phyloP scores from a whole-genome alignment of 1,140 invertebrate genomes.

The Diachasmimorpha longicaudata region DNA sequence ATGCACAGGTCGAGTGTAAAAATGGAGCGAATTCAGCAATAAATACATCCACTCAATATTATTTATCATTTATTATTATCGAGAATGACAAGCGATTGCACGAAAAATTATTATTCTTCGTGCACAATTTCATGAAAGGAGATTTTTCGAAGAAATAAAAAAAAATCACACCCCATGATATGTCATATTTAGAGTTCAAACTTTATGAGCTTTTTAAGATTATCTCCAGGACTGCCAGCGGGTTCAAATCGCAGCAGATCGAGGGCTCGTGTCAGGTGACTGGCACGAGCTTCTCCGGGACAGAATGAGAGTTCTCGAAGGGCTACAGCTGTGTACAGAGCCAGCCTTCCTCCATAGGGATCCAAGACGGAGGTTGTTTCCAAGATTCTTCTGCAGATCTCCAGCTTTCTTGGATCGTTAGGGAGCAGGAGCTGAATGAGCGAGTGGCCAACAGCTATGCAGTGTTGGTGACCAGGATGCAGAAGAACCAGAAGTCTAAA shows the following conservation, averaged over 20 bases:
- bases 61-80: no score
- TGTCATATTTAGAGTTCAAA: slow-evolving; percentile 29
- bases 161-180: no score
- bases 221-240: slow-evolving; percentile 61
- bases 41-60: no score
- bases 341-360: slow-evolving; percentile 72
- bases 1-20: no score
- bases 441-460: slow-evolving; percentile 79
- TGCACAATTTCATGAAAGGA: no score
- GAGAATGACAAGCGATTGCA: no score
- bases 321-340: slow-evolving; percentile 75
- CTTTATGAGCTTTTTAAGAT: slow-evolving; percentile 55
- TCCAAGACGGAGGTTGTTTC: slow-evolving; percentile 70
- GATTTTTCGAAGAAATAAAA: no score
- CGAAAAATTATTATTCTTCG: no score
- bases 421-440: slow-evolving; percentile 73
- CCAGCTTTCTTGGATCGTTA: slow-evolving; percentile 66
- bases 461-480: slow-evolving; percentile 82
- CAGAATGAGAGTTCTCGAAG: slow-evolving; percentile 71
- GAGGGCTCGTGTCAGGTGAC: slow-evolving; percentile 56
- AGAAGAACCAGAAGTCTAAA: slow-evolving; percentile 69
- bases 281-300: slow-evolving; percentile 61
- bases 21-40: no score
- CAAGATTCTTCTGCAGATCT: slow-evolving; percentile 73
- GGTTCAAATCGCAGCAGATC: slow-evolving; percentile 62